Conservation (phyloP, 2,113 vertebrate species). For the Scomber japonicus region DNA sequence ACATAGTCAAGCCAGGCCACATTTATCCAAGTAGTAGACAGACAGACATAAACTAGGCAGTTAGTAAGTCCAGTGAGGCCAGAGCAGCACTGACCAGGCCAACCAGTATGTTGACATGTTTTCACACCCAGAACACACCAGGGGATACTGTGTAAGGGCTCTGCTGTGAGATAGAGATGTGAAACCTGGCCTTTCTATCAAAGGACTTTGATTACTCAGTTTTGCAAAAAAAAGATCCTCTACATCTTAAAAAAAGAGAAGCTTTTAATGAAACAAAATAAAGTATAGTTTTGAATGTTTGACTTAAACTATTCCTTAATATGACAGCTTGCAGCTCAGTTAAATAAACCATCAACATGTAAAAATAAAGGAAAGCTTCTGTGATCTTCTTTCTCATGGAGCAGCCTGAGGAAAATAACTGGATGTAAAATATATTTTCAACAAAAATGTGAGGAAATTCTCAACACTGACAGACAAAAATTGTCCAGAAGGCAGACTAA, state of each 20-base stretch:
- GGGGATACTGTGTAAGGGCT: conserved; percentile 25
- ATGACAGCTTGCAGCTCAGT: not conserved
- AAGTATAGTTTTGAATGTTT: not conserved
- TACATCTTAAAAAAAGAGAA: not conserved
- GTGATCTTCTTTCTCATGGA: not conserved
- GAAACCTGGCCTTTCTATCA: conserved; percentile 16
- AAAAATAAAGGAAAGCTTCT: not conserved
- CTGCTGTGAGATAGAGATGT: conserved; percentile 42
- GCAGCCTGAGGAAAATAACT: not conserved
- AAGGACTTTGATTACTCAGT: conserved; percentile 3
- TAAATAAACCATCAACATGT: not conserved
- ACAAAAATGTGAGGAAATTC: conserved; percentile 1
- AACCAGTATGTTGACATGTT: conserved; percentile 73
- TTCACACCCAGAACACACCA: conserved; percentile 62
- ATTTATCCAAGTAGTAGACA: conserved; percentile 71
- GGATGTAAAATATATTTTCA: not conserved
- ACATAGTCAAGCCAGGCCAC: conserved; percentile 59
- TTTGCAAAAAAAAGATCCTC: not conserved
- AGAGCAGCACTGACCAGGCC: conserved; percentile 67
- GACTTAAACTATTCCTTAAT: not conserved
- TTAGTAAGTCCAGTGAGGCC: conserved; percentile 77
- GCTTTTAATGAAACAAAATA: not conserved
- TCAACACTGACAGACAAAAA: not conserved
- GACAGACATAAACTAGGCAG: conserved; percentile 74
- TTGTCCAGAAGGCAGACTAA: not conserved